Evolutionary conservation across 2,888 invertebrate species (phyloP).

Genomic region (Hoplodrina ambigua): DNA sequence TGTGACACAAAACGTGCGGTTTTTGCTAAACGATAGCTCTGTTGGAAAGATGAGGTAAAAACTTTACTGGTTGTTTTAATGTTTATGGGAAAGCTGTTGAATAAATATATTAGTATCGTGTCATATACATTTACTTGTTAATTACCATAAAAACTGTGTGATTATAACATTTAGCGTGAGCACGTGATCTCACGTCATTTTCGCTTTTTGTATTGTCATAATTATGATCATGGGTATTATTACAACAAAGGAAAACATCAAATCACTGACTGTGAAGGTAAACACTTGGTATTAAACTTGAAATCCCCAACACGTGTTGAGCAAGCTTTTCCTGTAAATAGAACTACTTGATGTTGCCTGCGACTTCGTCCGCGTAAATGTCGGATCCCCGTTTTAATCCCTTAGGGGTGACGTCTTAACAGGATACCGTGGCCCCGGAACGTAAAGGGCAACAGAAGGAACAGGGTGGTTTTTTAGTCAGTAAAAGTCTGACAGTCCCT

Average conservation of each 20-base stretch:
- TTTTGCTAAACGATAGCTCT: constrained; percentile 45
- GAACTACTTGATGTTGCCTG: too few species aligned
- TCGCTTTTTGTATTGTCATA: not conserved
- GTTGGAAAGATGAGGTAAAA: constrained; percentile 14
- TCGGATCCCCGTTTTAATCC: too few species aligned
- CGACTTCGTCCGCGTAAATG: too few species aligned
- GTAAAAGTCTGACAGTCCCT: too few species aligned
- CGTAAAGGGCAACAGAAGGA: too few species aligned
- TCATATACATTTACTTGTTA: constrained; percentile 5
- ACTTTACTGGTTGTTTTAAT: constrained; percentile 20
- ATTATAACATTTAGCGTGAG: not conserved
- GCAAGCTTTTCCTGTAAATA: not conserved
- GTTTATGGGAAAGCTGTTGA: constrained; percentile 31
- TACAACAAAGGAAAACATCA: not conserved
- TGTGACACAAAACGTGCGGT: constrained; percentile 50
- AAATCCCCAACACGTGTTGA: not conserved
- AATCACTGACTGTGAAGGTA: not conserved
- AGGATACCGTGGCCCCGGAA: too few species aligned
- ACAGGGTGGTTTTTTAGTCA: too few species aligned
- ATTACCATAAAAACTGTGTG: constrained; percentile 5
- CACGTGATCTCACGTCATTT: not conserved
- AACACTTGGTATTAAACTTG: not conserved
- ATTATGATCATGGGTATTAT: not conserved
- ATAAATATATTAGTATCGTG: constrained; percentile 20
- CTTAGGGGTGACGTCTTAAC: too few species aligned